Percentiles rank a stretch among this genome's conserved stretches.
Evolutionary conservation across 30 jellyfish, hydroid and myxozoan species (phyloP).

Genomic region (Aurelia aurita): DNA sequence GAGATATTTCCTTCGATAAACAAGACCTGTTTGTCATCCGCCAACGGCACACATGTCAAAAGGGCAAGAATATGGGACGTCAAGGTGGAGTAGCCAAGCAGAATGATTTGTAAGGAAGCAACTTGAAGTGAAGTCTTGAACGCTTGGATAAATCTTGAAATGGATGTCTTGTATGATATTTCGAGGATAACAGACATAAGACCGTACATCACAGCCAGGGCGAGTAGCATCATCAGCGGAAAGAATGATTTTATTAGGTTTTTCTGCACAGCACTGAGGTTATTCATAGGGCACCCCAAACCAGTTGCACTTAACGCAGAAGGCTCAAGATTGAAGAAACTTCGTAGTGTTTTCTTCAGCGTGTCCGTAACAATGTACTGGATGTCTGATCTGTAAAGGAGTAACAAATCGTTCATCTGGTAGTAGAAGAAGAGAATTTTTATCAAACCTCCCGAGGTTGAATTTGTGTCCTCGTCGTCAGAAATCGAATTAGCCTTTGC

Average conservation of each 20-base stretch:
- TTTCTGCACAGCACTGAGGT: background rate
- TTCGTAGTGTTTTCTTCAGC: background rate
- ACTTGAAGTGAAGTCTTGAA: background rate
- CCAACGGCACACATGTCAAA: slow-evolving; percentile 27
- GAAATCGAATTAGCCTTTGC: background rate
- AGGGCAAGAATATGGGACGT: slow-evolving; percentile 14
- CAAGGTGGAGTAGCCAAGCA: slow-evolving; percentile 15
- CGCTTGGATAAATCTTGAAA: background rate
- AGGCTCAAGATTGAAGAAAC: background rate
- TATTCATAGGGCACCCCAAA: background rate
- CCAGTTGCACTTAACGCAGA: background rate
- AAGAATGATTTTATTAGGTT: background rate
- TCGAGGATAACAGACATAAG: background rate
- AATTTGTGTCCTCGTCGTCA: background rate
- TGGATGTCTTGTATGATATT: background rate
- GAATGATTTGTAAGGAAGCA: background rate
- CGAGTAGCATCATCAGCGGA: background rate
- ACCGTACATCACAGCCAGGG: background rate
- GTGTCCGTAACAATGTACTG: background rate
- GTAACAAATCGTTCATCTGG: slow-evolving; percentile 11
- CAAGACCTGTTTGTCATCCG: background rate
- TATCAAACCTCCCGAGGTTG: slow-evolving; percentile 32
- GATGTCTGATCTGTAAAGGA: slow-evolving; percentile 12
- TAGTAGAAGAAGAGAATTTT: slow-evolving; percentile 42
- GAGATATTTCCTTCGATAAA: slow-evolving; percentile 1